phyloP scores from a whole-genome alignment of 1,140 invertebrate species.

The Atopsyche davidsoni region DNA sequence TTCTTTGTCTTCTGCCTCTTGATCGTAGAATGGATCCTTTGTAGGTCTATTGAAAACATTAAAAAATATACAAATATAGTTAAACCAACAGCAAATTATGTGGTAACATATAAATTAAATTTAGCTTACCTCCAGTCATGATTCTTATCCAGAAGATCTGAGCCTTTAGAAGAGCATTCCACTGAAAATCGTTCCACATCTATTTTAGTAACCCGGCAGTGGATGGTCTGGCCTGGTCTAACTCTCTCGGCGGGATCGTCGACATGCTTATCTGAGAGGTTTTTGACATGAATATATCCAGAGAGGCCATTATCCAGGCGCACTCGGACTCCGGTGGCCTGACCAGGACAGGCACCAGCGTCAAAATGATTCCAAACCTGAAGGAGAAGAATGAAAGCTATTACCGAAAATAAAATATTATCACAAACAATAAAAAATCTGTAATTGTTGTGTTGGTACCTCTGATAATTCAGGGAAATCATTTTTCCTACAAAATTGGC shows the following conservation, averaged over 20 bases:
- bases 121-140: constrained; percentile 73
- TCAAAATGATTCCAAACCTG: constrained; percentile 96
- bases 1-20: constrained; percentile 78
- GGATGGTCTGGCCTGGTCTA: constrained; percentile 77
- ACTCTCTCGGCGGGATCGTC: constrained; percentile 91
- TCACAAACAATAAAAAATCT: neutral
- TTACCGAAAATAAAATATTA: constrained; percentile 9
- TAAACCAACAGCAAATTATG: too few relatives aligned
- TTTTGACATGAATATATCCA: constrained; percentile 93
- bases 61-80: too few relatives aligned
- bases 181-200: constrained; percentile 92
- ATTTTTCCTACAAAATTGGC: constrained; percentile 94
- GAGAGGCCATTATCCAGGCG: constrained; percentile 89
- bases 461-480: constrained; percentile 93
- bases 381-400: constrained; percentile 10
- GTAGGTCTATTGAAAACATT: constrained; percentile 54
- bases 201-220: constrained; percentile 92
- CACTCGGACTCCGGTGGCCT: constrained; percentile 85
- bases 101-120: too few relatives aligned
- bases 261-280: constrained; percentile 91
- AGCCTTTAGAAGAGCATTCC: constrained; percentile 89
- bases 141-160: constrained; percentile 87
- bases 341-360: constrained; percentile 89
- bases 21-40: constrained; percentile 90
- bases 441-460: constrained; percentile 38